Base-by-base conservation (phyloP, 1,140 invertebrate species). In the Thalassaphorura encarpata region DNA sequence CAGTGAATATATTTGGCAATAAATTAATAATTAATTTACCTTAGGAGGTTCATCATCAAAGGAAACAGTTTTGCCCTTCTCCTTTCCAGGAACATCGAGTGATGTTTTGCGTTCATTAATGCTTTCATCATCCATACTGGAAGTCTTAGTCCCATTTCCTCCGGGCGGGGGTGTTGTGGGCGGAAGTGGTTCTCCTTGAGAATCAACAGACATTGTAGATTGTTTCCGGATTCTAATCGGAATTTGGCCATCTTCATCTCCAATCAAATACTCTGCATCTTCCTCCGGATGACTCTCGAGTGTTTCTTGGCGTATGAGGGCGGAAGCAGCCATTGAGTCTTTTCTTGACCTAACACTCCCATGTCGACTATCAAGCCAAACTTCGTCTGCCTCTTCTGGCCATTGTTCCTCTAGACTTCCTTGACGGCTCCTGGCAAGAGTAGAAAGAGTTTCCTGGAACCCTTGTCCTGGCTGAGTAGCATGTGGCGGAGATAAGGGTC, bases 1-100 rank as follows among this genome's bases (percentile, higher is more conserved):
- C 66, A 87, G 76, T 67, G 84, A 80, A 2, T 75, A 72, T 39
- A 77, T 70, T 60, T 65, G 56, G n/a, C 58, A 39, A 39, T 61
- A 54, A n/a, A 56, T 36, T 11, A 36, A 11, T 36, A 36, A 36
- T 36, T n/a, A 36, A n/a, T n/a, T 73, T 55, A 74, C 69, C 67
- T 75, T 69, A 28, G 72, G 59, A 64, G 75, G 68, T 70, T 77
- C 76, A 46, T 77, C 75, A 58, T 77, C 74, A 62, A 77, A 75
- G 16, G 72, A 73, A 0, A 75, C 72, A 51, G 41, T 62, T 19
- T 68, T 71, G 52, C 69, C 64, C 53, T 74, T 73, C 8, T 69
- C 66, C 43, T 65, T 60, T 33, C 51, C 56, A 3, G 45, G 56
- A 3, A 65, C 54, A 16, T 65, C 60, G n/a, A 65, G 42, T 19